Percentiles rank a stretch among this genome's conserved stretches.
Evolutionary conservation across 1,140 invertebrate genomes (phyloP).

Genomic region (Nasonia vitripennis): DNA sequence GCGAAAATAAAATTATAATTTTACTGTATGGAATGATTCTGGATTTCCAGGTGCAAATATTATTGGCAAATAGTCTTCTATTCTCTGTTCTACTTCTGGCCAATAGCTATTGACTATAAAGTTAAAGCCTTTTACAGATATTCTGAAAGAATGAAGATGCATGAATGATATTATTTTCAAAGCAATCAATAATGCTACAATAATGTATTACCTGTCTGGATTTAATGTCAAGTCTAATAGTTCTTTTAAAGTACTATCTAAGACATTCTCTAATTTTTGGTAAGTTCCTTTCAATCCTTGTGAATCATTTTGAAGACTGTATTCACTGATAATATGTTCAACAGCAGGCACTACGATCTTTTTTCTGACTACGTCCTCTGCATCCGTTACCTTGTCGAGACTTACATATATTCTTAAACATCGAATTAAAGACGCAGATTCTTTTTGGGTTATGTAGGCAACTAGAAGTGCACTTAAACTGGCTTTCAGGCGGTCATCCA

Average conservation of each 20-base stretch:
- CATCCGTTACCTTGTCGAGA: constrained; percentile 81
- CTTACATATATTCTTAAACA: constrained; percentile 82
- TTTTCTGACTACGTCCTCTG: constrained; percentile 83
- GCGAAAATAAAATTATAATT: neutral
- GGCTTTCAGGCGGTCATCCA: constrained; percentile 76
- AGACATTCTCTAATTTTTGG: constrained; percentile 82
- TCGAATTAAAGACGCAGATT: constrained; percentile 77
- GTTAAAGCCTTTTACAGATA: constrained; percentile 84
- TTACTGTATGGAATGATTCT: no score
- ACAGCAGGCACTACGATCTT: constrained; percentile 84
- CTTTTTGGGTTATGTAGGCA: constrained; percentile 76
- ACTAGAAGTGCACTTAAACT: constrained; percentile 80
- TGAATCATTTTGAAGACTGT: constrained; percentile 82
- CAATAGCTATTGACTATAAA: constrained; percentile 93
- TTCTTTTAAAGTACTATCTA: constrained; percentile 81
- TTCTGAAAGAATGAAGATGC: constrained; percentile 60
- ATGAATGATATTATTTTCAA: constrained; percentile 26
- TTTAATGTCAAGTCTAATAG: constrained; percentile 78
- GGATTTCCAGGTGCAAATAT: constrained; percentile 94
- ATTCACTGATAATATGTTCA: constrained; percentile 84
- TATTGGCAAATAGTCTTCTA: constrained; percentile 85
- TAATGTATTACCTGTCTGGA: constrained; percentile 73
- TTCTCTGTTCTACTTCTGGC: constrained; percentile 87
- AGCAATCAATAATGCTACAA: neutral
- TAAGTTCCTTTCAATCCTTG: constrained; percentile 86